phyloP scores from a whole-genome alignment of 1,140 invertebrate species.

The Adoxophyes honmai region DNA sequence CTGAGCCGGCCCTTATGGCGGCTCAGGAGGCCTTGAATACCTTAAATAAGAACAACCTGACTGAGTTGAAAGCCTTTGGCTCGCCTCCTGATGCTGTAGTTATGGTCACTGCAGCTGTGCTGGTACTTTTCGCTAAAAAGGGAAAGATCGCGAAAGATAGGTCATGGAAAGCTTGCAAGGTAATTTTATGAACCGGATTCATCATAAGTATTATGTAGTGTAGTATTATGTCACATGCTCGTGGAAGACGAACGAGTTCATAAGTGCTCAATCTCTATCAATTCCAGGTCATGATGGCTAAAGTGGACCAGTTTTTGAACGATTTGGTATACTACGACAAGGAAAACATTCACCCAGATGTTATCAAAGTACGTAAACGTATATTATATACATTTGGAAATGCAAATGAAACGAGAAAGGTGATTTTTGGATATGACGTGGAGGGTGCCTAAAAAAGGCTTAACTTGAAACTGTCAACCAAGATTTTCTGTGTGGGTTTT shows the following conservation, averaged over 20 bases:
- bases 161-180: constrained; percentile 95
- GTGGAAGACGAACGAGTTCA: too few relatives aligned
- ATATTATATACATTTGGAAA: too few relatives aligned
- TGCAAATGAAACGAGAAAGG: too few relatives aligned
- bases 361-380: constrained; percentile 82
- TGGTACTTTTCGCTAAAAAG: constrained; percentile 89
- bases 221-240: too few relatives aligned
- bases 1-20: constrained; percentile 92
- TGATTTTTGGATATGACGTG: too few relatives aligned
- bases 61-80: constrained; percentile 96
- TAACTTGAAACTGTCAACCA: too few relatives aligned
- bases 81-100: constrained; percentile 89
- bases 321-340: constrained; percentile 94
- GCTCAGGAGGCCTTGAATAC: constrained; percentile 95
- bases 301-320: constrained; percentile 89
- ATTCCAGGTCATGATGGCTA: constrained; percentile 77
- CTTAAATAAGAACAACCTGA: constrained; percentile 95
- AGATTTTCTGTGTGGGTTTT: too few relatives aligned
- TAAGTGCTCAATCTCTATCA: neutral
- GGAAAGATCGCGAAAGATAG: constrained; percentile 95
- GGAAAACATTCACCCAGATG: constrained; percentile 93
- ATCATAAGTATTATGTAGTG: too few relatives aligned
- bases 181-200: constrained; percentile 25
- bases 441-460: too few relatives aligned
- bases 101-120: constrained; percentile 91